These are phyloP conservation scores for Coregonus clupeaformis DNA, from an alignment of 2,113 vertebrate species.

Conservation along the genomic window DNA sequence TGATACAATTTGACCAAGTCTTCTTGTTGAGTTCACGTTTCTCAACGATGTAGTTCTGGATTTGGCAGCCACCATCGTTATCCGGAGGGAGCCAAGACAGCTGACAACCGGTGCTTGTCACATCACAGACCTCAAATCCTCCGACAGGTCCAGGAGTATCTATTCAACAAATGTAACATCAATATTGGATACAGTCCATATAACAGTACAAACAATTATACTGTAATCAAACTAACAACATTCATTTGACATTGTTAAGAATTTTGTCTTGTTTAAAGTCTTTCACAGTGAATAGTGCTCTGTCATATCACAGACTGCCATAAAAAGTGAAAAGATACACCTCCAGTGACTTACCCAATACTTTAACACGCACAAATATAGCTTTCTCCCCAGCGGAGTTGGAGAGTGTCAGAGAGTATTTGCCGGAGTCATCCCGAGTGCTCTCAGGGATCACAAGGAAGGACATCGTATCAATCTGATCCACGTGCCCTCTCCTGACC, in stretches of 20 bases:
- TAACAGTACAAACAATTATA: not conserved
- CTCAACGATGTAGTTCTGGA: conserved; percentile 91
- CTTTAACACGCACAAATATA: conserved; percentile 93
- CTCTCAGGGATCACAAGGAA: conserved; percentile 95
- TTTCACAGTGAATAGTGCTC: not conserved
- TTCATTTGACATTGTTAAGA: not conserved
- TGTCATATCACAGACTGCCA: not conserved
- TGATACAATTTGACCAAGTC: conserved; percentile 87
- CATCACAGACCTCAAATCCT: conserved; percentile 82
- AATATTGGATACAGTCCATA: not conserved
- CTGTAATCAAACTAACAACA: not conserved
- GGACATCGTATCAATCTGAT: conserved; percentile 95
- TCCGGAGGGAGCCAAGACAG: conserved; percentile 95
- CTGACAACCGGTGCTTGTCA: conserved; percentile 91
- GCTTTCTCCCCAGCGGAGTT: conserved; percentile 95
- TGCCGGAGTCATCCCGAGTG: conserved; percentile 96
- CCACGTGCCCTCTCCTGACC: conserved; percentile 90
- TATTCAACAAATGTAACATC: conserved; percentile 45
- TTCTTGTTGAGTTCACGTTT: conserved; percentile 95
- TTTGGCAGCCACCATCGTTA: conserved; percentile 93
- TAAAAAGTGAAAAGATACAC: not conserved
- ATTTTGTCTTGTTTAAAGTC: not conserved
- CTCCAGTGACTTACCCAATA: conserved; percentile 81
- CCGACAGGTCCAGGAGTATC: conserved; percentile 96
- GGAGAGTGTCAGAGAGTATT: conserved; percentile 90